phyloP scores from a whole-genome alignment of 2,797 vertebrate genomes.

The Myotis planiceps region DNA sequence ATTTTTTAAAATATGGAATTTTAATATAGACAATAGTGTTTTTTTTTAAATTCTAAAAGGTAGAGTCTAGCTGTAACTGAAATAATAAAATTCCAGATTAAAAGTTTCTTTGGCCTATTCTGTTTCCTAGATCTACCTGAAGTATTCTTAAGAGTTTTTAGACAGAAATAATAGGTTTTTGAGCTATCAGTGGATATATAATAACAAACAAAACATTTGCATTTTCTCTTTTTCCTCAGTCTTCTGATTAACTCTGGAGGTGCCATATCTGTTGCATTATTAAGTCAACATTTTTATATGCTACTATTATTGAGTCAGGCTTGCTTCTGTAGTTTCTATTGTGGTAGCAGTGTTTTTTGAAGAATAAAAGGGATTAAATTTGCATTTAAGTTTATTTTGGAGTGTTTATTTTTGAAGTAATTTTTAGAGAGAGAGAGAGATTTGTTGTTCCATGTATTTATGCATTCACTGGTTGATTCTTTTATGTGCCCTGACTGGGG shows the following conservation, averaged over 20 bases:
- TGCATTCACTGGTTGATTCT: background rate
- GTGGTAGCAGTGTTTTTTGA: background rate
- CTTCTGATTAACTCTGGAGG: background rate
- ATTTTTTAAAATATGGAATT: background rate
- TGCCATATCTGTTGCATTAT: background rate
- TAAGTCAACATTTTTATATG: background rate
- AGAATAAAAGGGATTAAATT: background rate
- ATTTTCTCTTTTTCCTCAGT: background rate
- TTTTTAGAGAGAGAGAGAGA: background rate
- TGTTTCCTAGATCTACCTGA: background rate
- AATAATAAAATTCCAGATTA: background rate
- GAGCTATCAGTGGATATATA: background rate
- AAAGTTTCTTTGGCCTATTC: background rate
- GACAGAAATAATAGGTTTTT: conserved; percentile 10
- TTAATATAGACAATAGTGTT: background rate
- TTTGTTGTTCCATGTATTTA: background rate
- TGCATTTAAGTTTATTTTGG: background rate
- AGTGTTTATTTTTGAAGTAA: background rate
- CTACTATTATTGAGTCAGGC: background rate
- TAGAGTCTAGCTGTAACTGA: background rate
- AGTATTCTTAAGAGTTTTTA: background rate
- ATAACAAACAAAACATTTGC: background rate
- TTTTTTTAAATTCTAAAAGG: background rate
- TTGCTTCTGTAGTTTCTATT: background rate
- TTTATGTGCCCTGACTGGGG: background rate